Evolutionary conservation across 2,888 invertebrate species (phyloP), one percentile per base, ranked within the genome.

Genomic region (Sinhomidia bicolor): DNA sequence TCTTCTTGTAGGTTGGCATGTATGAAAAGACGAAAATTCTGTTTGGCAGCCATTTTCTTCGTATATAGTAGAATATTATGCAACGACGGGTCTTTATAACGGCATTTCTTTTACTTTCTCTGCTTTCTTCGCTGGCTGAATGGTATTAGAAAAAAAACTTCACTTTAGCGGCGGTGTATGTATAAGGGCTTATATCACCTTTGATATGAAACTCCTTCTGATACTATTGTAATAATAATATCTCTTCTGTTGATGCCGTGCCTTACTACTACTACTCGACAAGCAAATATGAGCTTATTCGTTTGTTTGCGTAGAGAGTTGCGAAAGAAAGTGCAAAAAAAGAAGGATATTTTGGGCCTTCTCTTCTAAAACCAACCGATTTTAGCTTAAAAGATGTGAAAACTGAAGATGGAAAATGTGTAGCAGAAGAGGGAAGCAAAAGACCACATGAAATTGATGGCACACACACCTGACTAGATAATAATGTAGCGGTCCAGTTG

Each of bases 391-490:
- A 26, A 76, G 36, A 36, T 7, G 36, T 76, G 29, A 29, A 76
- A 51, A 29, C 41, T 71, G n/a, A 17, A 76, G 6, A 26, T 41
- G n/a, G 47, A 47, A 51, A 47, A 20, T 23, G 20, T n/a, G n/a
- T n/a, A n/a, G n/a, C n/a, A 60, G 17, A 54, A 17, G 1, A 17
- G 71, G 10, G 20, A 20, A 71, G 26, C 29, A 12, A 29, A 71
- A 71, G 9, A 76, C n/a, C 51, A 54, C 76, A 29, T 20, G 14
- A 76, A 76, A 76, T 76, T 76, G 76, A 76, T 76, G 44, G 76
- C 76, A 29, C 44, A 36, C 76, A 76, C 76, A 76, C 76, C 76
- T 76, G 76, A 76, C 76, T 76, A 51, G 76, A 54, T 76, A 76
- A 29, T 76, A 76, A n/a, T 26, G 26, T 26, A 29, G 17, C 32